Evolutionary conservation across 2,113 vertebrate genomes (phyloP).

Genomic region (Thamnaconus septentrionalis): DNA sequence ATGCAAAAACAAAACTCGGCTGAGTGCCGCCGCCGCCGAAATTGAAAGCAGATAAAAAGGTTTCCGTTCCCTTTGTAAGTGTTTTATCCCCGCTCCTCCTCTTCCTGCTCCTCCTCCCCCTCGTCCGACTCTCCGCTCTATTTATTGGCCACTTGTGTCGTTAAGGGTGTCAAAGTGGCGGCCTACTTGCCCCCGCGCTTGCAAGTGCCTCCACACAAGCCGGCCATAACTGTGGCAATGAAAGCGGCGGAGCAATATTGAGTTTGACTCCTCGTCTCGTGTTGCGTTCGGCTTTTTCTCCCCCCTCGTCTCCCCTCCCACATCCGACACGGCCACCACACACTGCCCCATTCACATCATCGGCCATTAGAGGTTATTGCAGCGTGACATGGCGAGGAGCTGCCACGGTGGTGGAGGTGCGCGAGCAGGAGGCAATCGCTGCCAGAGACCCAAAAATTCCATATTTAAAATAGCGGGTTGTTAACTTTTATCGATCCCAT

Average conservation of each 20-base stretch:
- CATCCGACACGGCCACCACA: slow-evolving; percentile 25
- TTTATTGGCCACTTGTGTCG: too few relatives aligned
- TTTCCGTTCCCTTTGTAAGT: slow-evolving; percentile 55
- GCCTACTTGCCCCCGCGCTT: too few relatives aligned
- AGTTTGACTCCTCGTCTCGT: slow-evolving; percentile 1
- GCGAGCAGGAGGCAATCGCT: slow-evolving; percentile 10
- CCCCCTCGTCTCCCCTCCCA: neutral
- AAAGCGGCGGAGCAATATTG: neutral
- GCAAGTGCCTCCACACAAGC: too few relatives aligned
- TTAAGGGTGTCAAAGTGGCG: too few relatives aligned
- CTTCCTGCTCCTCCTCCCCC: neutral
- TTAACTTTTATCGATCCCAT: slow-evolving; percentile 46
- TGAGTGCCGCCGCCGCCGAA: slow-evolving; percentile 47
- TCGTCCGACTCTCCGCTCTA: too few relatives aligned
- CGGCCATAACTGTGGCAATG: too few relatives aligned
- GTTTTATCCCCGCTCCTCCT: slow-evolving; percentile 12
- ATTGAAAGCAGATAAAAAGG: slow-evolving; percentile 67
- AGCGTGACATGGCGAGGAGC: slow-evolving; percentile 53
- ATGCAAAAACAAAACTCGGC: slow-evolving; percentile 44
- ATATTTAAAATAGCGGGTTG: slow-evolving; percentile 28
- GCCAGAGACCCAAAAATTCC: slow-evolving; percentile 31
- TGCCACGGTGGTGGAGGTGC: slow-evolving; percentile 20
- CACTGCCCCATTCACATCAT: slow-evolving; percentile 47
- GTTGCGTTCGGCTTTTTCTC: slow-evolving; percentile 5
- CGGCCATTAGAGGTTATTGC: slow-evolving; percentile 43